Percentiles rank a stretch among this genome's conserved stretches.
phyloP scores from a whole-genome alignment of 2,113 vertebrate genomes.

The Bostrychus sinensis region DNA sequence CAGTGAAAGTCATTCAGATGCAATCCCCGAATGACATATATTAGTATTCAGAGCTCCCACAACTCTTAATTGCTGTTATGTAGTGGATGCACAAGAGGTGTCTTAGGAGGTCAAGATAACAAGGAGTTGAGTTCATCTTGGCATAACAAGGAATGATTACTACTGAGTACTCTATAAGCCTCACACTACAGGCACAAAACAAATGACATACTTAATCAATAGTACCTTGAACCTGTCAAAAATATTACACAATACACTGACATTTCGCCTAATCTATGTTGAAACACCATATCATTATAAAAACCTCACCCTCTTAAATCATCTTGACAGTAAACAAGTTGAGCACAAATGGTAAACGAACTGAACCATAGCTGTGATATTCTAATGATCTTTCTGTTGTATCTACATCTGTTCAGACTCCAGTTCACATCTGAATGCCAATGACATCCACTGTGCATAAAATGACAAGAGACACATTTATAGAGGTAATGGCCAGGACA shows the following conservation, averaged over 20 bases:
- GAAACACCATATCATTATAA: background rate
- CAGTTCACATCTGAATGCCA: conserved; percentile 11
- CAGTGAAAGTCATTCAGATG: conserved; percentile 11
- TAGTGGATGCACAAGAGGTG: conserved; percentile 9
- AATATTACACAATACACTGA: background rate
- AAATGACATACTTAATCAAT: background rate
- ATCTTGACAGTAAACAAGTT: conserved; percentile 13
- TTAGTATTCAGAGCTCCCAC: conserved; percentile 51
- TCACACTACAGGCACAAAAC: background rate
- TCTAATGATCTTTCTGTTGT: conserved; percentile 5
- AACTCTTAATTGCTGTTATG: conserved; percentile 39
- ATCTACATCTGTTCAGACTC: conserved; percentile 20
- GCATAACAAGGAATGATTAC: conserved; percentile 18
- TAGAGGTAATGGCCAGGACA: background rate
- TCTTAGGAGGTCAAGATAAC: conserved; percentile 23
- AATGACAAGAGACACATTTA: background rate
- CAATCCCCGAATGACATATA: conserved; percentile 1
- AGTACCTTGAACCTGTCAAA: background rate
- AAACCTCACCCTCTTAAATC: conserved; percentile 28
- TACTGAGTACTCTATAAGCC: background rate
- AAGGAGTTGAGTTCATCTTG: background rate
- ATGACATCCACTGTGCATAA: background rate
- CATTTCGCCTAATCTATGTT: background rate
- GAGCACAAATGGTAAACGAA: conserved; percentile 25
- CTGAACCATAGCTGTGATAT: conserved; percentile 21